Percentiles rank a stretch among this genome's conserved stretches.
Evolutionary conservation across 2,797 vertebrate genomes (phyloP).

Genomic region (Geotrypetes seraphini): DNA sequence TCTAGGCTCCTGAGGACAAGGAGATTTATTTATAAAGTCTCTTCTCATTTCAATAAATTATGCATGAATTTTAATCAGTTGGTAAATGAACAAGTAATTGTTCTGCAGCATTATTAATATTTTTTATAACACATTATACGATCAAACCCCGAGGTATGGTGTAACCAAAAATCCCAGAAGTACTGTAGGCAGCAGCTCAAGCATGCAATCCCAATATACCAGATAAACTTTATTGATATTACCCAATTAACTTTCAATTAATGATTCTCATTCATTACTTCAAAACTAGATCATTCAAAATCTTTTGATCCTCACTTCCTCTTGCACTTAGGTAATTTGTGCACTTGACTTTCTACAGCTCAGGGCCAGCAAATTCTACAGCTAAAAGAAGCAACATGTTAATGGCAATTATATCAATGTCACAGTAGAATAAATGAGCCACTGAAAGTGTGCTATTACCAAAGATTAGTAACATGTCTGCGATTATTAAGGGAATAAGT

Average conservation of each 20-base stretch:
- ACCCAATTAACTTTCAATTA: constrained; percentile 57
- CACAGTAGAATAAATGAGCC: too few species aligned
- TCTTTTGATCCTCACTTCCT: constrained; percentile 30
- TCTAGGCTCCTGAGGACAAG: constrained; percentile 47
- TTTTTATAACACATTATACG: constrained; percentile 52
- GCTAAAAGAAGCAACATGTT: background rate
- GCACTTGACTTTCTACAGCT: constrained; percentile 20
- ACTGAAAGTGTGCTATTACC: too few species aligned
- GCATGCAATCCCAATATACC: constrained; percentile 42
- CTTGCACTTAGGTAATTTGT: too few species aligned
- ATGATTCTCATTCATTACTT: constrained; percentile 44
- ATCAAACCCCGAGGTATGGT: constrained; percentile 44
- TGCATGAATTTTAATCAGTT: constrained; percentile 66
- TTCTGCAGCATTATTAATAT: constrained; percentile 63
- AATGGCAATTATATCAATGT: too few species aligned
- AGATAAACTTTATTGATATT: constrained; percentile 42
- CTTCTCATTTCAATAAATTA: constrained; percentile 59
- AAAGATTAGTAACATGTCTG: too few species aligned
- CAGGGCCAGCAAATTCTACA: constrained; percentile 1
- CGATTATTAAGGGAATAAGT: too few species aligned
- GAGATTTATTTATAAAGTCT: constrained; percentile 54
- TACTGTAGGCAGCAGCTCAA: constrained; percentile 42
- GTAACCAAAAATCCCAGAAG: constrained; percentile 44
- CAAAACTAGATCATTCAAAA: constrained; percentile 25
- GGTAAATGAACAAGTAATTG: constrained; percentile 64